Evolutionary conservation across 2,113 vertebrate genomes (phyloP).

Genomic region (Muntiacus reevesi): DNA sequence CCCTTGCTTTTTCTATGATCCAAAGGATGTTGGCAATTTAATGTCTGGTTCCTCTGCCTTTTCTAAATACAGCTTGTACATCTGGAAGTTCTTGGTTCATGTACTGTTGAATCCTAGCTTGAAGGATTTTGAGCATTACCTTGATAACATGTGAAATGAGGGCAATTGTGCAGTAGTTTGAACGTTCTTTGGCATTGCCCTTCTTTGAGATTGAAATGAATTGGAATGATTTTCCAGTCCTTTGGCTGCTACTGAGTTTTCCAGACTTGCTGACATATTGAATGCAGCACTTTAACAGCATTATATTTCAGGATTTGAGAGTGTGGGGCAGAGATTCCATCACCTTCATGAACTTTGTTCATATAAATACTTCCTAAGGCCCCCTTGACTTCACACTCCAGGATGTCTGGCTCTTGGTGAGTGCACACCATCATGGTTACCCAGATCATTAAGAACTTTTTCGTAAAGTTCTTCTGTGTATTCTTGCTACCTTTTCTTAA

Average conservation of each 20-base stretch:
- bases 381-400: not conserved
- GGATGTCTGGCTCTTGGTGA: not conserved
- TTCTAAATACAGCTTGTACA: not conserved
- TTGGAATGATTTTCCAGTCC: not conserved
- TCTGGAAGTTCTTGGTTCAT: not conserved
- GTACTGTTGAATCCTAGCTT: not conserved
- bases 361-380: not conserved
- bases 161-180: not conserved
- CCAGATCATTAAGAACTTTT: not conserved
- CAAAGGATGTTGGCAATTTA: not conserved
- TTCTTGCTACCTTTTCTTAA: not conserved
- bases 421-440: not conserved
- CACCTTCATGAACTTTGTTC: not conserved
- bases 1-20: not conserved
- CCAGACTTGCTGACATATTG: not conserved
- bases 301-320: not conserved
- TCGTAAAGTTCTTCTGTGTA: not conserved
- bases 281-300: not conserved
- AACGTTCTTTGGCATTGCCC: not conserved
- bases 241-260: not conserved
- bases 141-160: not conserved
- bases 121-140: not conserved
- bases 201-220: not conserved
- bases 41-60: not conserved
- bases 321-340: not conserved